Percentiles rank a stretch among this genome's conserved stretches.
These are phyloP conservation scores for Brevipalpus yothersi DNA, from an alignment of 1,140 invertebrate genomes.

Conservation along the genomic window DNA sequence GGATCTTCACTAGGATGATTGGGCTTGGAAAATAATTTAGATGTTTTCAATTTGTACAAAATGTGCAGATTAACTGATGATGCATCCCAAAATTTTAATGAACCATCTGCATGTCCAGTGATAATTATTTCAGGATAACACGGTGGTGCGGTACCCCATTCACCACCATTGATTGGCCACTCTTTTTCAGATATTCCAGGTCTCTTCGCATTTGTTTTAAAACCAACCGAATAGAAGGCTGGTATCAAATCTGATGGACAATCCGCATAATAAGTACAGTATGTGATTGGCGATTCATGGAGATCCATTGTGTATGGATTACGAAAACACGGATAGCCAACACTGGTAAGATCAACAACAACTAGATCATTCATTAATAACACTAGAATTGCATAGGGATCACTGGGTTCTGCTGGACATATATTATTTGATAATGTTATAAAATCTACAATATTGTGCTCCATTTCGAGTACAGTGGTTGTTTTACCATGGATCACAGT, in stretches of 20 bases:
- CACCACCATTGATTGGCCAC: constrained; percentile 85
- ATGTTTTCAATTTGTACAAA: constrained; percentile 90
- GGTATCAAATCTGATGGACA: constrained; percentile 90
- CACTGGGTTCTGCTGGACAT: constrained; percentile 59
- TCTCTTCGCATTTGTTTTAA: constrained; percentile 25
- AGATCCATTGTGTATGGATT: constrained; percentile 95
- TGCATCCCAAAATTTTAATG: constrained; percentile 92
- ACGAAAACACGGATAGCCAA: constrained; percentile 92
- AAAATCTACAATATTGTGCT: constrained; percentile 92
- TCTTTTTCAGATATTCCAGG: constrained; percentile 38
- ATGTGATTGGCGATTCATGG: constrained; percentile 88
- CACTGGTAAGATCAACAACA: constrained; percentile 77
- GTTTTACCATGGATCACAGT: constrained; percentile 83
- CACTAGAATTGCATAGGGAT: constrained; percentile 90
- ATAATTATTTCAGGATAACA: constrained; percentile 91
- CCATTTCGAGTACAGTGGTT: constrained; percentile 95
- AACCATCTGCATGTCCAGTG: constrained; percentile 86
- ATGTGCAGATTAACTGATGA: constrained; percentile 75
- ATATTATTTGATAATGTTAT: constrained; percentile 79
- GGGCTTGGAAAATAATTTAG: constrained; percentile 55
- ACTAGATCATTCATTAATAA: constrained; percentile 92
- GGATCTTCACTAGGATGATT: constrained; percentile 38
- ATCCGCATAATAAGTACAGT: constrained; percentile 83
- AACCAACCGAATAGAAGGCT: constrained; percentile 68
- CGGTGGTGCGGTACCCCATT: constrained; percentile 67